These are phyloP conservation scores for Chamaetylas fuelleborni DNA, from an alignment of 2,113 vertebrate species.

Conservation along the genomic window DNA sequence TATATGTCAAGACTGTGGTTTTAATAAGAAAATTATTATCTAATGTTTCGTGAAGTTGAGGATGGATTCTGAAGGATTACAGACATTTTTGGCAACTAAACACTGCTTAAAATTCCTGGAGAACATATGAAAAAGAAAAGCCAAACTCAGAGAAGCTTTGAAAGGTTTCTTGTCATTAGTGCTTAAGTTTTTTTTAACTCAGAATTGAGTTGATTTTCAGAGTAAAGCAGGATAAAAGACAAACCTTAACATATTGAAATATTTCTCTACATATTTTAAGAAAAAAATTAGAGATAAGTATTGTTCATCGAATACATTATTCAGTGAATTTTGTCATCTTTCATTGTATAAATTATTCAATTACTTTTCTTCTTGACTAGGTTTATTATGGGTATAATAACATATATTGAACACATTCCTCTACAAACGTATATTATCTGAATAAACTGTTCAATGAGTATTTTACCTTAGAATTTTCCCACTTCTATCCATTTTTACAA, in stretches of 20 bases:
- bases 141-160: neutral
- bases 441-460: neutral
- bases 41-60: neutral
- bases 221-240: neutral
- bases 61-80: neutral
- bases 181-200: neutral
- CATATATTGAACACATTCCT: neutral
- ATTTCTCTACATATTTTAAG: neutral
- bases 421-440: neutral
- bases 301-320: neutral
- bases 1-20: neutral
- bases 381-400: neutral
- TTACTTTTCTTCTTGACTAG: neutral
- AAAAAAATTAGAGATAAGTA: neutral
- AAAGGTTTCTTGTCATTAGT: neutral
- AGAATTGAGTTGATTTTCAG: neutral
- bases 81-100: neutral
- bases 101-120: neutral
- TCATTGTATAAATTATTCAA: constrained; percentile 32
- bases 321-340: constrained; percentile 31
- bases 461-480: neutral
- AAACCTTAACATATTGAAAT: neutral
- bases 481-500: neutral
- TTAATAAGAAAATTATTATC: neutral
- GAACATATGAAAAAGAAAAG: neutral